Base-by-base conservation (phyloP, 2,797 vertebrate genomes). In the Cottoperca gobio region DNA sequence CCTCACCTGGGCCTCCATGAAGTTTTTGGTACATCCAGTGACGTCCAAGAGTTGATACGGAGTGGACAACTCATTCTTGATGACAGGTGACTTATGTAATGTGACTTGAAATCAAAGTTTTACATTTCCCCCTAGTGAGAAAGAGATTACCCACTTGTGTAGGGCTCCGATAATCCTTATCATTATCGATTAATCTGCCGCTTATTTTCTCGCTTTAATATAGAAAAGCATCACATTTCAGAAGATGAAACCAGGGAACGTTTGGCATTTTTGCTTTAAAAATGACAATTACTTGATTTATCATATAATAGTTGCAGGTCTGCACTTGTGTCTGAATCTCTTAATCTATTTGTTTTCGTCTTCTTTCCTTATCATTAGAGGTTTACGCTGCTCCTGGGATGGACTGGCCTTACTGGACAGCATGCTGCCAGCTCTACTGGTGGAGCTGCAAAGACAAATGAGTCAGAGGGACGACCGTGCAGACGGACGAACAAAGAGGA, bases 351-450 rank as follows among this genome's bases (percentile, higher is more conserved):
- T 2, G 11, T 28, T 35, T 21, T 83, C 26, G 33, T 50, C 6
- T 55, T 23, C 39, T 78, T 75, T 28, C 37, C 11, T 58, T 2
- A 35, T 42, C 4, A 31, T 54, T 74, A 98, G 97, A 6, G 96
- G 97, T n/a, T 91, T 99, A 62, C 94, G 96, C 19, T 98, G 97
- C 90, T 95, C 96, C 11, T 94, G 94, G 96, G 88, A 94, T 1
- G 97, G 97, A 5, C 91, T 99, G 84, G 94, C 95, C 2, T 83
- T 99, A 73, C 86, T 98, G 82, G 97, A 99, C 92, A 95, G 96
- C 48, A 86, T 99, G 46, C 90, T 99, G 80, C 95, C 96, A 0
- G 82, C 78, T 23, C 93, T 99, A 23, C 92, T 99, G 7, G 80
- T 94, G 75, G 95, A 89, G 64, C 92, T 98, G 45, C 96, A 97